Conservation (phyloP, 2,113 vertebrate genomes). For the Pachypanchax playfairii region DNA sequence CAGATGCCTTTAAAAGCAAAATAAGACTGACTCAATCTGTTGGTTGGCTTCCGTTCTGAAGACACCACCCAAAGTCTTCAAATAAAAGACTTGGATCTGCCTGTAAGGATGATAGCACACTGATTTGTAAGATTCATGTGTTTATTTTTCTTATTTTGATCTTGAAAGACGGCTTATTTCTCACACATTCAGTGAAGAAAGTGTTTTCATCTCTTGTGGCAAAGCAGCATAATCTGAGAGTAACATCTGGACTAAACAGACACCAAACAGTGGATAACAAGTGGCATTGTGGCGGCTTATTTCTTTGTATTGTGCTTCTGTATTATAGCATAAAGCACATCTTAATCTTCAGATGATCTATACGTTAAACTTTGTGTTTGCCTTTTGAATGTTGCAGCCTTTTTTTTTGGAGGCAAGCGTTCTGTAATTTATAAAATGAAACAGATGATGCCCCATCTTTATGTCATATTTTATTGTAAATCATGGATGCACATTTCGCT, state of each 20-base stretch:
- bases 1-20: constrained; percentile 56
- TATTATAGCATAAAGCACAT: constrained; percentile 68
- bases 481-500: constrained; percentile 33
- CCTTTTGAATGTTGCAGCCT: constrained; percentile 58
- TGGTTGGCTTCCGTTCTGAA: constrained; percentile 49
- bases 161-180: constrained; percentile 57
- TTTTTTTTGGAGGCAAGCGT: constrained; percentile 37
- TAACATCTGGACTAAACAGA: constrained; percentile 45
- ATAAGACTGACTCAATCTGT: constrained; percentile 48
- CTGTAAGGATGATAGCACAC: constrained; percentile 77
- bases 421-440: constrained; percentile 48
- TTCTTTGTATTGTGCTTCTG: constrained; percentile 64
- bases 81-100: constrained; percentile 66
- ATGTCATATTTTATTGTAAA: constrained; percentile 39
- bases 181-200: constrained; percentile 59
- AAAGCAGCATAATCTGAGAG: constrained; percentile 52
- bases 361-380: constrained; percentile 50
- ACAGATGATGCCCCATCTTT: constrained; percentile 24
- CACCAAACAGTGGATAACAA: constrained; percentile 33
- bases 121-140: constrained; percentile 55
- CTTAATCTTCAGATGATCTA: constrained; percentile 57
- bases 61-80: constrained; percentile 60
- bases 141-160: constrained; percentile 29
- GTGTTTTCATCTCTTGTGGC: constrained; percentile 59
- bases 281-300: too few relatives aligned